phyloP scores from a whole-genome alignment of 2,113 vertebrate genomes.

The Halichoerus grypus region DNA sequence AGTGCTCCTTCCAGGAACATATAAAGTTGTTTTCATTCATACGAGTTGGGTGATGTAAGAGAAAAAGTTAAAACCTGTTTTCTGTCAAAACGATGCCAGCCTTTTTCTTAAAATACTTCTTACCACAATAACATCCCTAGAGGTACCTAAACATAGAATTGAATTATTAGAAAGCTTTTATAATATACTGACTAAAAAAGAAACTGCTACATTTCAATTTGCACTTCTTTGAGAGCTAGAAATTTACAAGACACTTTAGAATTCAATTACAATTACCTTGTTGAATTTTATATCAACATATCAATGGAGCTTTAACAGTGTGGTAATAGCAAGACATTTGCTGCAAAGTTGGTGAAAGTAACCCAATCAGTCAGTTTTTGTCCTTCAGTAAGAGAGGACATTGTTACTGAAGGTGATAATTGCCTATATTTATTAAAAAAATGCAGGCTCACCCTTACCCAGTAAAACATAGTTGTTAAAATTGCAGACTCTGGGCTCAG shows the following conservation, averaged over 20 bases:
- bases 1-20: neutral
- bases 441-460: neutral
- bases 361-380: neutral
- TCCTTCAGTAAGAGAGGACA: conserved; percentile 35
- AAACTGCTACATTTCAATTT: conserved; percentile 74
- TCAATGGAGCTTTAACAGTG: conserved; percentile 15
- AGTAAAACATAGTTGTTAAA: neutral
- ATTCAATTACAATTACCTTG: conserved; percentile 72
- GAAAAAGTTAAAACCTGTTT: conserved; percentile 45
- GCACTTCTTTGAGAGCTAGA: conserved; percentile 45
- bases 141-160: conserved; percentile 66
- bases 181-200: conserved; percentile 61
- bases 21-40: conserved; percentile 26
- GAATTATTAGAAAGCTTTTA: conserved; percentile 67
- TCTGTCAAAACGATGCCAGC: conserved; percentile 66
- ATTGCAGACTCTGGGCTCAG: neutral
- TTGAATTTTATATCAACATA: conserved; percentile 40
- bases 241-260: conserved; percentile 63
- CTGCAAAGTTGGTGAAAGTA: conserved; percentile 40
- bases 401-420: neutral
- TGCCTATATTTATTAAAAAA: conserved; percentile 45
- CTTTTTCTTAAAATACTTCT: conserved; percentile 71
- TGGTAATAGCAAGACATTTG: conserved; percentile 43
- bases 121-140: neutral
- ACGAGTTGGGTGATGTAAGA: neutral